These are phyloP conservation scores for Taenaris catops DNA, from an alignment of 2,888 invertebrate genomes.

Conservation along the genomic window DNA sequence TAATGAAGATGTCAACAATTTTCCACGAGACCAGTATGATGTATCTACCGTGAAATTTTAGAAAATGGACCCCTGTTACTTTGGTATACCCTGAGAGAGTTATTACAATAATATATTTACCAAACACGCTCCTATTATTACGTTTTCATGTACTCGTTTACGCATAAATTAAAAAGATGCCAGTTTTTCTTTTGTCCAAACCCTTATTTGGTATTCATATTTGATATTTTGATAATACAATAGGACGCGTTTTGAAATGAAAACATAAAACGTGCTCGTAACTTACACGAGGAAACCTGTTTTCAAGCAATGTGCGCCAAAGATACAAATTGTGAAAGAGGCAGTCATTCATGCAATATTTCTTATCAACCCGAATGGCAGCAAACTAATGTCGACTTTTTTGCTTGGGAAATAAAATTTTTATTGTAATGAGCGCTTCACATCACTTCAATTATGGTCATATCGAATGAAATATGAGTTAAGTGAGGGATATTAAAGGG, in stretches of 20 bases:
- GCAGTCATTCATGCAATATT: conserved; percentile 68
- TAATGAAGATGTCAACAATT: conserved; percentile 69
- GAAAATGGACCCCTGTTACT: conserved; percentile 57
- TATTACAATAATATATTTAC: conserved; percentile 78
- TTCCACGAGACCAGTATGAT: conserved; percentile 60
- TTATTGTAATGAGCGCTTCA: conserved; percentile 47
- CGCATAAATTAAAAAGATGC: conserved; percentile 77
- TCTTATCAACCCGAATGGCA: conserved; percentile 44
- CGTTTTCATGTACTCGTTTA: conserved; percentile 76
- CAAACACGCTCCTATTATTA: conserved; percentile 77
- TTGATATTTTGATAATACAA: conserved; percentile 76
- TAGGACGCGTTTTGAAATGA: conserved; percentile 64
- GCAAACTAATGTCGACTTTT: conserved; percentile 54
- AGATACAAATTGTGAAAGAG: conserved; percentile 79
- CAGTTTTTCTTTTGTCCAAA: conserved; percentile 76
- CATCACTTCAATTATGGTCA: conserved; percentile 75
- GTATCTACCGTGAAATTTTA: conserved; percentile 75
- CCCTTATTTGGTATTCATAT: conserved; percentile 80
- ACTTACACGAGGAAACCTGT: conserved; percentile 70
- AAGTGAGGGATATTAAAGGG: conserved; percentile 79
- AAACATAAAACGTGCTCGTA: conserved; percentile 58
- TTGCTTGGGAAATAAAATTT: conserved; percentile 43
- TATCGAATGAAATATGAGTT: conserved; percentile 78
- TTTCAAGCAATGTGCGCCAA: conserved; percentile 69
- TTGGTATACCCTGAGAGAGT: conserved; percentile 61